phyloP scores from a whole-genome alignment of 2,888 invertebrate genomes.

The Xanthia togata region DNA sequence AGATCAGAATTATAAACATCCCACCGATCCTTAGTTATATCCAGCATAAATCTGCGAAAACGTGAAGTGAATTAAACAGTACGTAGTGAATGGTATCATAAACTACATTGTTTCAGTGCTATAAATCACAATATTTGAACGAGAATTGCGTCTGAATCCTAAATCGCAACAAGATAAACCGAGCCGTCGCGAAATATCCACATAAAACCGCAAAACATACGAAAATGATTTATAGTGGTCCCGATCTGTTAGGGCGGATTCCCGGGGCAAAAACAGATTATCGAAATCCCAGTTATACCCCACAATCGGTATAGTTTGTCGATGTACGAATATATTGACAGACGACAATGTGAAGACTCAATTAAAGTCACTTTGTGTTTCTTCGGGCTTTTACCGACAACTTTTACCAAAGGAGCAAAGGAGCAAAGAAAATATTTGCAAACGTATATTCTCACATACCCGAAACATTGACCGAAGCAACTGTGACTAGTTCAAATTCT shows the following conservation, averaged over 20 bases:
- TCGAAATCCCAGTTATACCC: conserved; percentile 83
- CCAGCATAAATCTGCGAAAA: conserved; percentile 57
- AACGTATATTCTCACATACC: neutral
- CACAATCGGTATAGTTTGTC: conserved; percentile 78
- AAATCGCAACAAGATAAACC: conserved; percentile 85
- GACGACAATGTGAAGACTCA: conserved; percentile 26
- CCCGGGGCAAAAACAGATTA: conserved; percentile 87
- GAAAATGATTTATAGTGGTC: conserved; percentile 87
- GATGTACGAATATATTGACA: conserved; percentile 69
- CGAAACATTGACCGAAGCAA: neutral
- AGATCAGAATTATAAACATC: conserved; percentile 46
- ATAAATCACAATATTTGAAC: conserved; percentile 75
- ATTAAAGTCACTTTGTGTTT: conserved; percentile 22
- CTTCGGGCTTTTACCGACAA: neutral
- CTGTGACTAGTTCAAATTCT: no score
- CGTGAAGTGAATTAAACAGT: conserved; percentile 63
- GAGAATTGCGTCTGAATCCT: conserved; percentile 73
- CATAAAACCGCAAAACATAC: conserved; percentile 86
- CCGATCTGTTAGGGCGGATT: conserved; percentile 84
- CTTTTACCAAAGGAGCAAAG: neutral
- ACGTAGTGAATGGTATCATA: conserved; percentile 49
- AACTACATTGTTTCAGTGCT: conserved; percentile 59
- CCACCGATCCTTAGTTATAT: conserved; percentile 42
- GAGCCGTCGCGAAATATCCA: conserved; percentile 79
- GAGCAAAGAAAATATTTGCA: neutral